Evolutionary conservation across 2,797 vertebrate genomes (phyloP).

Genomic region (Eulemur albifrons): DNA sequence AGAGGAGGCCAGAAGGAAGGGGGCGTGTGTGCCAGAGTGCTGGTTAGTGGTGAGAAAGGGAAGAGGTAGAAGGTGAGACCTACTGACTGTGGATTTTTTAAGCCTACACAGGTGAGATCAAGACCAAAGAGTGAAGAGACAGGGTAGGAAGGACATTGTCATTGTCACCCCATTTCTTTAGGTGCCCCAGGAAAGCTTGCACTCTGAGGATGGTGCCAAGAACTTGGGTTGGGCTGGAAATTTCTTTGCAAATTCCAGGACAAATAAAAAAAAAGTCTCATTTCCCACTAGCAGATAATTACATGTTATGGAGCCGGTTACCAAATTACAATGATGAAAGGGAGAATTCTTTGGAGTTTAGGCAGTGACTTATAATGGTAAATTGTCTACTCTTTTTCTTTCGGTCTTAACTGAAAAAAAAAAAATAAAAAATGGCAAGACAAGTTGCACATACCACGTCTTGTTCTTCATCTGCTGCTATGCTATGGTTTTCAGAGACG

Average conservation of each 20-base stretch:
- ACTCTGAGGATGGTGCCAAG: background rate
- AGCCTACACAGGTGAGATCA: background rate
- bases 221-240: background rate
- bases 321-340: slow-evolving; percentile 39
- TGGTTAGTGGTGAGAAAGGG: background rate
- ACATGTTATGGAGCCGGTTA: background rate
- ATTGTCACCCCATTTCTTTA: background rate
- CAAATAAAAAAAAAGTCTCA: background rate
- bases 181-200: background rate
- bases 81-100: background rate
- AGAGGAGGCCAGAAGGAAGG: background rate
- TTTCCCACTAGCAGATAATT: slow-evolving; percentile 1
- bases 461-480: slow-evolving; percentile 47
- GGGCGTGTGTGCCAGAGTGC: background rate
- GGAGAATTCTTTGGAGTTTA: slow-evolving; percentile 34
- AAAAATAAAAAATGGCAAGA: slow-evolving; percentile 31
- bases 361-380: slow-evolving; percentile 35
- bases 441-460: slow-evolving; percentile 17
- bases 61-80: background rate
- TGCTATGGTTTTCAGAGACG: slow-evolving; percentile 51
- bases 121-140: background rate
- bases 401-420: slow-evolving; percentile 13
- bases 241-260: slow-evolving; percentile 19
- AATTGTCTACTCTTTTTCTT: slow-evolving; percentile 34
- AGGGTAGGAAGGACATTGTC: background rate